A percentile compares a stretch with the other conserved stretches of the same genome.
phyloP scores from a whole-genome alignment of 2,888 invertebrate genomes.

The Rhimphoctona megacephalus region DNA sequence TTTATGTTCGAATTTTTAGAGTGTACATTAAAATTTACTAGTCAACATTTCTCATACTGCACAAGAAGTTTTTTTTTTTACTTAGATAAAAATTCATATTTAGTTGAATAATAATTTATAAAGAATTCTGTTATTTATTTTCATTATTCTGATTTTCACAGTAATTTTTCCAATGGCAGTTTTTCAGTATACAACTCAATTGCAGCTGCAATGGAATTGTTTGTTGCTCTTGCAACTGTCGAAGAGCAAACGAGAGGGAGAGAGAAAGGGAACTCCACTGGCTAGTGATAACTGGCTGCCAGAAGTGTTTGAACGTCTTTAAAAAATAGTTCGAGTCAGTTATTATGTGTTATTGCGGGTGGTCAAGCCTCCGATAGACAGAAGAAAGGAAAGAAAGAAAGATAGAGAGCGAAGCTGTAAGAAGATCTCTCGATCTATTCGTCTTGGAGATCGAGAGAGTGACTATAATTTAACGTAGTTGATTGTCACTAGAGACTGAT shows the following conservation, averaged over 20 bases:
- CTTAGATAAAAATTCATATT: too few relatives aligned
- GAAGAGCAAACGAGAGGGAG: not conserved
- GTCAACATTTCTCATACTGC: too few relatives aligned
- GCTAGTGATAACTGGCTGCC: constrained; percentile 23
- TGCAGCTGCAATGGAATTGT: not conserved
- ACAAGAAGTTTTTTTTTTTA: too few relatives aligned
- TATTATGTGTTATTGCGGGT: constrained; percentile 28
- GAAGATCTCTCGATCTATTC: too few relatives aligned
- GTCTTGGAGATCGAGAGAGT: constrained; percentile 8
- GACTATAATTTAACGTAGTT: not conserved
- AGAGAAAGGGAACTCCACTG: not conserved
- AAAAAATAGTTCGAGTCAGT: not conserved
- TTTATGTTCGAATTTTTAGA: not conserved
- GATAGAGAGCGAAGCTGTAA: not conserved
- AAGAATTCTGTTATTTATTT: not conserved
- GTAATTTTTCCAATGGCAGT: not conserved
- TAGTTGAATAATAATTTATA: not conserved
- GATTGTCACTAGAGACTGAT: constrained; percentile 56
- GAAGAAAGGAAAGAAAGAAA: not conserved
- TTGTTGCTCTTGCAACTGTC: not conserved
- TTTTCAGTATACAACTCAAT: not conserved
- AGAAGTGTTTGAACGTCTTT: not conserved
- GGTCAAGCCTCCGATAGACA: not conserved
- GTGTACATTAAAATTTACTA: too few relatives aligned
- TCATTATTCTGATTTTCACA: not conserved